Percentiles rank a stretch among this genome's conserved stretches.
phyloP scores from a whole-genome alignment of 2,797 vertebrate species.

The Gallinago stenura region DNA sequence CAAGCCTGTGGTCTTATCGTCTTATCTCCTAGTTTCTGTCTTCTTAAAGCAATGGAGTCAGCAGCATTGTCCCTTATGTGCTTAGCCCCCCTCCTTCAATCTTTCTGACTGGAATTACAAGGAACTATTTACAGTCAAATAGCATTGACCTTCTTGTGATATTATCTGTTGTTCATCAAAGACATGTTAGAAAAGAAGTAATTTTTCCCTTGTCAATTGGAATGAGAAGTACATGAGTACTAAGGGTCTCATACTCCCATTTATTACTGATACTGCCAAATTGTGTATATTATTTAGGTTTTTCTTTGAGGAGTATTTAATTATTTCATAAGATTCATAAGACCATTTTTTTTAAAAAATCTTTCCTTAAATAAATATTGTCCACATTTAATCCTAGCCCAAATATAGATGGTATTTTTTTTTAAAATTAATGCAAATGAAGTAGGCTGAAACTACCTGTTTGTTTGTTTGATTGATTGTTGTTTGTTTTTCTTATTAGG shows the following conservation, averaged over 20 bases:
- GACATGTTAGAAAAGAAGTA: neutral
- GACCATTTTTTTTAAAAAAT: accelerated
- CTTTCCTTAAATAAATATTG: neutral
- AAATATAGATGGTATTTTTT: neutral
- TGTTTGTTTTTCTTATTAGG: accelerated
- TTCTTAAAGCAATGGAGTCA: neutral
- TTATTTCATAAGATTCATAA: neutral
- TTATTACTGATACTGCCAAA: neutral
- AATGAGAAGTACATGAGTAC: neutral
- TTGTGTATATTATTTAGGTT: neutral
- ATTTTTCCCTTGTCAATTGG: neutral
- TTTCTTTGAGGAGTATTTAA: neutral
- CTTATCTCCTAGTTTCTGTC: neutral
- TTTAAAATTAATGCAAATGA: neutral
- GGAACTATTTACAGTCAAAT: neutral
- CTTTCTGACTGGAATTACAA: neutral
- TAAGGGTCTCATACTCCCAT: neutral
- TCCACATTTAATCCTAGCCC: neutral
- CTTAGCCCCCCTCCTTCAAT: accelerated
- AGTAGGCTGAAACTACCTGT: neutral
- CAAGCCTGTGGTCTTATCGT: neutral
- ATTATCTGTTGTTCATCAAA: neutral
- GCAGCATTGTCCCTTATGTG: neutral
- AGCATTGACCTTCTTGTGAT: neutral
- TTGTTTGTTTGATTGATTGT: neutral